phyloP scores from a whole-genome alignment of 2,113 vertebrate genomes.

The Grus americana region DNA sequence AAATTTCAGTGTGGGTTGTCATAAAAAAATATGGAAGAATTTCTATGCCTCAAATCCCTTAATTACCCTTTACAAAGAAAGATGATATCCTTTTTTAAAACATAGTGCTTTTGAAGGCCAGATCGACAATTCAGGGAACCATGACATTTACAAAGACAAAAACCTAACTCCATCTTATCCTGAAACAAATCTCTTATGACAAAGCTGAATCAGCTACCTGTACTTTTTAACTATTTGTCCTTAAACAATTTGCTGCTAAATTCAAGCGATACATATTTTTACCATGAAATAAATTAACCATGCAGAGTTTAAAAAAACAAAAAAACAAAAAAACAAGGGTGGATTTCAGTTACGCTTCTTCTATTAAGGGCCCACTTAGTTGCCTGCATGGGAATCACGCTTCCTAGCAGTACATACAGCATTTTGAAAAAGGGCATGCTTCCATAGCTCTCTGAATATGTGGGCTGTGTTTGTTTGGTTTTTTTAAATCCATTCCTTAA shows the following conservation, averaged over 20 bases:
- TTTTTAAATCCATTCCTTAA: not conserved
- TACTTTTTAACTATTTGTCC: not conserved
- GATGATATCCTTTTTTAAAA: not conserved
- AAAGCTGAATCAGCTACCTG: not conserved
- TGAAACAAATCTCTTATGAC: not conserved
- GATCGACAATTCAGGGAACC: not conserved
- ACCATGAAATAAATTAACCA: not conserved
- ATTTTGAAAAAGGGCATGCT: not conserved
- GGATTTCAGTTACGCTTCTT: not conserved
- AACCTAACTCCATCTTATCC: not conserved
- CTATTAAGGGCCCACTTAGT: not conserved
- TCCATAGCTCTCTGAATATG: not conserved
- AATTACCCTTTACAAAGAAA: not conserved
- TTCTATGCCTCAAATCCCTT: not conserved
- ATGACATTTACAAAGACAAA: not conserved
- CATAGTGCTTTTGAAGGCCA: not conserved
- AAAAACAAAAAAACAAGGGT: not conserved
- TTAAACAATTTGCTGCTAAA: not conserved
- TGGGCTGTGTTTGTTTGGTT: not conserved
- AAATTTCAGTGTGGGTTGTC: not conserved
- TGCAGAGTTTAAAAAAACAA: not conserved
- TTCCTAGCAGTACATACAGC: not conserved
- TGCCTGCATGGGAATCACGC: not conserved
- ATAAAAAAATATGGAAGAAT: not conserved
- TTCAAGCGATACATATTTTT: not conserved